Base-by-base conservation (phyloP, 2,888 invertebrate genomes). In the Lingula anatina region DNA sequence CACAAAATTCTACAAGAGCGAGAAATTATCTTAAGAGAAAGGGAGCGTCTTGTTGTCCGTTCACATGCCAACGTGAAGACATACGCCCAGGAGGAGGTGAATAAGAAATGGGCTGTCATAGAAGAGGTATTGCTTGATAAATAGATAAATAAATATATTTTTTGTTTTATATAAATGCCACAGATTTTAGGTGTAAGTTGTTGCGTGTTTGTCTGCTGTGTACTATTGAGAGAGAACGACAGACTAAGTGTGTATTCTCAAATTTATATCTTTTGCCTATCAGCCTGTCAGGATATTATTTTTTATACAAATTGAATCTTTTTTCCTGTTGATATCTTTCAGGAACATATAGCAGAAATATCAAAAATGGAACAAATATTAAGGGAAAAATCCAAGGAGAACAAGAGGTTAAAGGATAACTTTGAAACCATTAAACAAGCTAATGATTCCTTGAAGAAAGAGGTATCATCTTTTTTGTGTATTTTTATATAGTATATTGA, bases 401-500 rank as follows among this genome's bases (percentile, higher is more conserved):
- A 67, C 51, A 68, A 66, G 44, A 55, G 71, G 49, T 49, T 71
- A 27, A 66, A 68, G 37, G 70, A 68, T 47, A 73, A 69, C 52
- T 73, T 73, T 69, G 72, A 73, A 37, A 69, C 71, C 4, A 51
- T 73, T 25, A 71, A 71, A 46, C 57, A 63, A 49, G 69, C 70
- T 2, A 73, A 73, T 61, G 71, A 72, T 53, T 59, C 60, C 2
- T 51, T 71, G 40, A 64, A 67, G 44, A 67, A 66, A 54, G 70
- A 73, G 63, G 71, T 71, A 47, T 9, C 37, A 3, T 35, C 2
- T 47, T 18, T 12, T 31, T 12, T 31, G 9, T 31, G 9, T 31
- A 15, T 15, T 31, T 15, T 31, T 12, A 31, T 31, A 15, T 31
- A 31, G 7, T 31, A 7, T 12, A 31, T 31, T 31, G 7, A 31